Evolutionary conservation across 2,797 vertebrate genomes (phyloP).

Genomic region (Orestias chungarensis): DNA sequence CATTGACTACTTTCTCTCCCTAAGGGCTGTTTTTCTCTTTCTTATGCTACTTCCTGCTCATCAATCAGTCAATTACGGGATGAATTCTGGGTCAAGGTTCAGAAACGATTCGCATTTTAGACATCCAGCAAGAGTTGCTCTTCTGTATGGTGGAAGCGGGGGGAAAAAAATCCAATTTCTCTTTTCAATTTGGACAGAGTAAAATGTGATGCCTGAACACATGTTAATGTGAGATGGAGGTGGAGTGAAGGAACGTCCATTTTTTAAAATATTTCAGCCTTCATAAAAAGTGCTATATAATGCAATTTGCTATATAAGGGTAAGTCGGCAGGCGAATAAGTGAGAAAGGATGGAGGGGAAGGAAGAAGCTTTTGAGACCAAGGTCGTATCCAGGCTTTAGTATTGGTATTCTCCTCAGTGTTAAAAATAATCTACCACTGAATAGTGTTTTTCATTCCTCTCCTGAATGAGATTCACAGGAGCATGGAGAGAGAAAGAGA

Average conservation of each 20-base stretch:
- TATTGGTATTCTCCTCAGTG: constrained; percentile 80
- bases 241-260: constrained; percentile 36
- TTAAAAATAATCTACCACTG: constrained; percentile 80
- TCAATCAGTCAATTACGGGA: constrained; percentile 70
- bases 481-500: constrained; percentile 67
- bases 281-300: constrained; percentile 42
- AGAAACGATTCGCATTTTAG: constrained; percentile 29
- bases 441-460: constrained; percentile 84
- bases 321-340: constrained; percentile 42
- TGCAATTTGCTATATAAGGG: constrained; percentile 14
- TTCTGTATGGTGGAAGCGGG: constrained; percentile 17
- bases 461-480: constrained; percentile 82
- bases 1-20: constrained; percentile 44
- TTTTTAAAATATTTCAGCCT: constrained; percentile 39
- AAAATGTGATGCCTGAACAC: constrained; percentile 7
- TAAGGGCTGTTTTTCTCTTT: constrained; percentile 36
- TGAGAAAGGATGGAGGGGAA: constrained; percentile 33
- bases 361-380: constrained; percentile 67
- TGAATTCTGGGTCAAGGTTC: constrained; percentile 58
- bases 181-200: constrained; percentile 23
- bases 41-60: constrained; percentile 63
- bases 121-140: constrained; percentile 16
- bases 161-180: background rate
- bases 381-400: constrained; percentile 81
- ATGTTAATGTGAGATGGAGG: constrained; percentile 20